Conservation (phyloP, 2,797 vertebrate genomes). For the Muraenolepis orangiensis region DNA sequence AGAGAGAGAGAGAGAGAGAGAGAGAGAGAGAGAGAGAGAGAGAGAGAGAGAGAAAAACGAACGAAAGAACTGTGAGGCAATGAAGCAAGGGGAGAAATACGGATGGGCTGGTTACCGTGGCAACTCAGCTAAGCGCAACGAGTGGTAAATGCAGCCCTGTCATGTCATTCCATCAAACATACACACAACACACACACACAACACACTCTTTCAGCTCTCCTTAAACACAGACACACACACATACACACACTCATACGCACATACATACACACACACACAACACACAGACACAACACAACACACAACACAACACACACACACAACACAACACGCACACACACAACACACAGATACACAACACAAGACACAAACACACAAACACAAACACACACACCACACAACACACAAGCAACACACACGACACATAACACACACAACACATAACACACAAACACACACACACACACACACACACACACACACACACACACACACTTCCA, state of each 20-base stretch:
- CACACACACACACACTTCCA: slow-evolving; percentile 15
- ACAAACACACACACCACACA: slow-evolving; percentile 7
- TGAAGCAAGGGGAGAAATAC: not conserved
- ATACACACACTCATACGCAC: slow-evolving; percentile 6
- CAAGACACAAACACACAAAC: not conserved
- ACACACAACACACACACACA: slow-evolving; percentile 14
- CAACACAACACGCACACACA: slow-evolving; percentile 9
- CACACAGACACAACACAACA: slow-evolving; percentile 6
- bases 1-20: not conserved
- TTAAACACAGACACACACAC: slow-evolving; percentile 8
- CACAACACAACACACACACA: slow-evolving; percentile 13
- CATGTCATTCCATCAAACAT: slow-evolving; percentile 54
- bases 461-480: slow-evolving; percentile 7
- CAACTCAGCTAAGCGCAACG: slow-evolving; percentile 57
- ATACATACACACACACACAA: slow-evolving; percentile 5
- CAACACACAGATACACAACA: slow-evolving; percentile 19
- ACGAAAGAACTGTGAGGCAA: not conserved
- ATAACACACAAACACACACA: slow-evolving; percentile 11
- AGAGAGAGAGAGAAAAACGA: not conserved
- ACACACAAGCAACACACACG: too few species aligned
- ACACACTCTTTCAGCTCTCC: too few species aligned
- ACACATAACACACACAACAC: slow-evolving; percentile 10
- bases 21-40: not conserved
- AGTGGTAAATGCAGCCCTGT: slow-evolving; percentile 52
- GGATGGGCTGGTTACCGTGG: slow-evolving; percentile 55